Conservation (phyloP, 2,888 invertebrate species). For the Ceriagrion tenellum region DNA sequence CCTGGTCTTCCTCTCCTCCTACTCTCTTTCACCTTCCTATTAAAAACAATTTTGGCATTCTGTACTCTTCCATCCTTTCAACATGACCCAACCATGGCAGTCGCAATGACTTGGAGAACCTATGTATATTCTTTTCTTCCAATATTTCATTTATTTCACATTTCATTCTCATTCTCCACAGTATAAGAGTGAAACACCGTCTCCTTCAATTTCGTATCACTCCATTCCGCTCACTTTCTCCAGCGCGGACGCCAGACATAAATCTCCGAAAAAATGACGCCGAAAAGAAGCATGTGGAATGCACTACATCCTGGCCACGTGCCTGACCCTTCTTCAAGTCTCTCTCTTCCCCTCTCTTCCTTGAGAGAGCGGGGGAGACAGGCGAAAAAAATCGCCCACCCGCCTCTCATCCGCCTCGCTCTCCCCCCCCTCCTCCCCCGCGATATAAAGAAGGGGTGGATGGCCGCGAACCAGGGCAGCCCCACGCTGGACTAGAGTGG, state of each 20-base stretch:
- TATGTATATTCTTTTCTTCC: no score
- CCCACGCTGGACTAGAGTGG: neutral
- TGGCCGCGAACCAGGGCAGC: neutral
- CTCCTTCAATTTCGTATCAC: neutral
- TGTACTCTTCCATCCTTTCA: no score
- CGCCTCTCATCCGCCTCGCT: no score
- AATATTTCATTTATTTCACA: no score
- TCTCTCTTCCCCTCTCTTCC: neutral
- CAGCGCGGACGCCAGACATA: neutral
- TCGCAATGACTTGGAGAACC: no score
- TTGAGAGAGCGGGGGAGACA: neutral
- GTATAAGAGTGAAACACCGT: neutral
- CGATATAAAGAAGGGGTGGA: neutral
- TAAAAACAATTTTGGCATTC: no score
- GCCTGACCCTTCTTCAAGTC: neutral
- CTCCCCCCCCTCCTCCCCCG: no score
- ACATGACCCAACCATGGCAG: no score
- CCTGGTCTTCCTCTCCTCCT: no score
- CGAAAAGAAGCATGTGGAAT: neutral
- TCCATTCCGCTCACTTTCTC: neutral
- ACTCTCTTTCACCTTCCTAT: no score
- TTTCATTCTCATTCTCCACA: no score
- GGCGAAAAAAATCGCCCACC: neutral
- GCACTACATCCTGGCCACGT: constrained; percentile 9
- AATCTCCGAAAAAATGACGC: neutral